phyloP scores from a whole-genome alignment of 2,113 vertebrate genomes.

The Mola mola region DNA sequence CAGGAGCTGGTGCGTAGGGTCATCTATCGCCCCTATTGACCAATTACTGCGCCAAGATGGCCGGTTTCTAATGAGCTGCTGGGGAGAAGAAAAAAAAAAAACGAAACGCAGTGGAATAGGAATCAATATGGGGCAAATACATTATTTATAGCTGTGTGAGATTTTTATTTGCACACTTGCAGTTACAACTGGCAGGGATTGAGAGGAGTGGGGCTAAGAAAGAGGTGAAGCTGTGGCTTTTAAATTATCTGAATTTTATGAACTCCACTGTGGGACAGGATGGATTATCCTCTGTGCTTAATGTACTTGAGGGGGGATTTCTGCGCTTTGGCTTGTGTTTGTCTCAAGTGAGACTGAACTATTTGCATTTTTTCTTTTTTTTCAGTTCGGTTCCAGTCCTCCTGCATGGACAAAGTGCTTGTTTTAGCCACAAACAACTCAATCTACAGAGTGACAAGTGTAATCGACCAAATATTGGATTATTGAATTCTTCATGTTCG shows the following conservation, averaged over 20 bases:
- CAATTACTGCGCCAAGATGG: constrained; percentile 64
- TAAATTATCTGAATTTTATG: constrained; percentile 63
- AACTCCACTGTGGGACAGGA: constrained; percentile 48
- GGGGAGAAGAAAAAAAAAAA: too few species aligned
- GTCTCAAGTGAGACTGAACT: too few species aligned
- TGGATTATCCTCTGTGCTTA: constrained; percentile 44
- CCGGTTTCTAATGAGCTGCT: constrained; percentile 71
- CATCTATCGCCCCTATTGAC: constrained; percentile 75
- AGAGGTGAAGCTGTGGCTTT: constrained; percentile 43
- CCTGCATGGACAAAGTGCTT: too few species aligned
- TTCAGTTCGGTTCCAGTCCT: background rate
- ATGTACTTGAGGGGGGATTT: constrained; percentile 26
- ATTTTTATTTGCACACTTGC: constrained; percentile 71
- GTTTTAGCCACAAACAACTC: too few species aligned
- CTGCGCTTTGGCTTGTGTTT: constrained; percentile 17
- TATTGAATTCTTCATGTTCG: too few species aligned
- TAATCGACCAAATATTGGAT: too few species aligned
- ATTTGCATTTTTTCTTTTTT: too few species aligned
- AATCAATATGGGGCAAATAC: constrained; percentile 72
- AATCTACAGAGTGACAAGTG: too few species aligned
- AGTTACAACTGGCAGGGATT: constrained; percentile 52
- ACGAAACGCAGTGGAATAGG: constrained; percentile 67
- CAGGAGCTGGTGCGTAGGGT: constrained; percentile 46
- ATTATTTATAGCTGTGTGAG: constrained; percentile 72
- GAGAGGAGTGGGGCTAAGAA: constrained; percentile 37